Conservation (phyloP, 2,888 invertebrate species). For the Hyposoter didymator region DNA sequence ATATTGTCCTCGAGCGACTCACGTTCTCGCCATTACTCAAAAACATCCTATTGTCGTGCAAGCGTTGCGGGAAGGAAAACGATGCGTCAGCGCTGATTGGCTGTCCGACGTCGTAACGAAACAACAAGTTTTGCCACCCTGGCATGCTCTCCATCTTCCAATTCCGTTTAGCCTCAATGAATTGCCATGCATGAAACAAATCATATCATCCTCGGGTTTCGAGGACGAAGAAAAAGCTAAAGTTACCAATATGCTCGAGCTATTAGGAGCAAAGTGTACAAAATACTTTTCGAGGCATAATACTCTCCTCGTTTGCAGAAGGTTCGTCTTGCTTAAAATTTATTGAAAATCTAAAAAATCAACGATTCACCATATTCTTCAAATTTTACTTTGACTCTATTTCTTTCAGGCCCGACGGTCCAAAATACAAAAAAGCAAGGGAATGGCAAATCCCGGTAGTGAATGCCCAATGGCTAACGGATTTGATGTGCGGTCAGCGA, state of each 20-base stretch:
- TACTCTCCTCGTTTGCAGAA: constrained; percentile 90
- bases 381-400: not conserved
- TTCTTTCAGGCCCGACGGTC: constrained; percentile 90
- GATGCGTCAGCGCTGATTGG: constrained; percentile 94
- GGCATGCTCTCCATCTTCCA: constrained; percentile 97
- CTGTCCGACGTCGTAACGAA: constrained; percentile 95
- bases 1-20: constrained; percentile 95
- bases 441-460: constrained; percentile 97
- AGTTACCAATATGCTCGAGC: constrained; percentile 93
- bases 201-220: constrained; percentile 95
- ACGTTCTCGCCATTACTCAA: constrained; percentile 96
- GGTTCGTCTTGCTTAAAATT: constrained; percentile 72
- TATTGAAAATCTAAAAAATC: not conserved
- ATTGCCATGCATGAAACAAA: constrained; percentile 90
- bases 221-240: constrained; percentile 93
- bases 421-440: constrained; percentile 94
- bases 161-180: constrained; percentile 89
- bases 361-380: not conserved
- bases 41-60: constrained; percentile 96
- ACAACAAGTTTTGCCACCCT: constrained; percentile 95
- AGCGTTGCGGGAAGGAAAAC: constrained; percentile 88
- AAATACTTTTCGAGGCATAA: constrained; percentile 92
- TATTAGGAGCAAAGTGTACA: constrained; percentile 93
- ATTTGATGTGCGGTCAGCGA: constrained; percentile 95
- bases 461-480: constrained; percentile 97